Evolutionary conservation across 2,888 invertebrate species (phyloP), one percentile per base, ranked within the genome.

Genomic region (Drosophila lutescens): DNA sequence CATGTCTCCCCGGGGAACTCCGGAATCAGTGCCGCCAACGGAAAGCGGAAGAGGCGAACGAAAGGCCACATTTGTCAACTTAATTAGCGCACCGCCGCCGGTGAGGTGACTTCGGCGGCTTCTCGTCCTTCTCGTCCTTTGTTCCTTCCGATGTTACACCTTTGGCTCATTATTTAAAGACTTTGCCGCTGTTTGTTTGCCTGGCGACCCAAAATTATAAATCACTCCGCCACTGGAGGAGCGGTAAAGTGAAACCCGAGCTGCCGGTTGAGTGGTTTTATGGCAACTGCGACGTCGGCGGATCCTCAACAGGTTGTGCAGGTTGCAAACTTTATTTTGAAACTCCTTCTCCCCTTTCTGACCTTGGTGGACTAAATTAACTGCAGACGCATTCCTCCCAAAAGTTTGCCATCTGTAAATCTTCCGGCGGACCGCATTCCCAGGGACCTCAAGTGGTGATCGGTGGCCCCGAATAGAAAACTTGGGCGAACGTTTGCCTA

Each of bases 151-250:
- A 50, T 80, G 74, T 80, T 83, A 77, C 86, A 86, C 81, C 81
- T 83, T 81, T 80, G 57, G 54, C 84, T 80, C 84, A 86, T 83
- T 86, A 86, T 80, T 75, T 70, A 83, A 71, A 54, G 68, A 57
- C 17, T 63, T 32, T 26, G 53, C 49, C 36, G 43, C 34, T 17
- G 56, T 63, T 73, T 80, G 70, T 41, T 49, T 15, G 34, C 15
- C 32, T 13, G 20, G 17, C 44, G 49, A 49, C 17, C 34, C 34
- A 49, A 38, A 50, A 56, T 70, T 51, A 79, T 76, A 79, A 80
- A 79, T 79, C 82, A 79, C 54, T 44, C 10, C 50, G 20, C 50
- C 65, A 66, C 65, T 81, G 58, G 36, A 66, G 56, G 54, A 30
- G 26, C 57, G 20, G 43, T 6, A 32, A 34, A 15, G n/a, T 26